These are phyloP conservation scores for Melopsittacus undulatus DNA, from an alignment of 2,797 vertebrate genomes.

Conservation along the genomic window DNA sequence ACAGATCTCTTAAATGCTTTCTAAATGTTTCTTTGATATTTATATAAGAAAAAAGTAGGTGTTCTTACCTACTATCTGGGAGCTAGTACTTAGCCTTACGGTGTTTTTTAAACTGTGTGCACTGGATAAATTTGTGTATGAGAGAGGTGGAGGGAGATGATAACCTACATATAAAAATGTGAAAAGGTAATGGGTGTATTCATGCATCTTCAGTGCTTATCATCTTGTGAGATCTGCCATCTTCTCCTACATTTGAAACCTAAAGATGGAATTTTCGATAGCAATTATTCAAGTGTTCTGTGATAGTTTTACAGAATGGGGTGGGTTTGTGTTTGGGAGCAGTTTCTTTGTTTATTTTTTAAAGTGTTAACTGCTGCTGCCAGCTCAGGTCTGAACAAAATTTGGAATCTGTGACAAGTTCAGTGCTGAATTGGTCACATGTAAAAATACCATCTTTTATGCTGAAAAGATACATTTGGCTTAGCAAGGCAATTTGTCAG, in stretches of 20 bases:
- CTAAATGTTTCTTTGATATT: neutral
- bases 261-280: neutral
- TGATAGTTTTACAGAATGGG: neutral
- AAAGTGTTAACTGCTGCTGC: neutral
- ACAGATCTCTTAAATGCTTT: neutral
- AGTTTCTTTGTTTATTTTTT: neutral
- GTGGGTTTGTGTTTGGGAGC: neutral
- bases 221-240: neutral
- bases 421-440: neutral
- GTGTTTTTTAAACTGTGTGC: neutral
- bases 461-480: neutral
- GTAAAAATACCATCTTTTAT: neutral
- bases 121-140: neutral
- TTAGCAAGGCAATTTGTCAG: neutral
- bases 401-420: neutral
- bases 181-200: neutral
- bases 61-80: neutral
- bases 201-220: neutral
- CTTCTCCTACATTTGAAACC: neutral
- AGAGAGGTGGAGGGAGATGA: rapidly evolving
- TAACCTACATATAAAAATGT: rapidly evolving
- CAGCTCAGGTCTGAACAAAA: neutral
- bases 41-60: neutral
- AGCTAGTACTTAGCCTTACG: neutral
- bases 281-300: neutral